These are phyloP conservation scores for Petrocephalus schoutedeni DNA, from an alignment of 2,797 vertebrate species.

Conservation along the genomic window DNA sequence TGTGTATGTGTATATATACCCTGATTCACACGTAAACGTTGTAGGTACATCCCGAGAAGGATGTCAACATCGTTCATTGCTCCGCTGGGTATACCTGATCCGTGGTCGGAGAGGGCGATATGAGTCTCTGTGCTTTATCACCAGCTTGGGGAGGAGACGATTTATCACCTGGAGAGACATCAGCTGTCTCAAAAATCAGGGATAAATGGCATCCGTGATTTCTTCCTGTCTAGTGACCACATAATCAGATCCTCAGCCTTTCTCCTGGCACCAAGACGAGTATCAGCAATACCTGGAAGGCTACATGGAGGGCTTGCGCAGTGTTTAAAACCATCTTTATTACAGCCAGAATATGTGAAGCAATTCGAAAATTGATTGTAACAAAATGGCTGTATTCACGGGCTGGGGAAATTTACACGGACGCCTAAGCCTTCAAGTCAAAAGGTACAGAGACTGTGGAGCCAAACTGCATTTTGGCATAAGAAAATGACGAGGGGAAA, in stretches of 20 bases:
- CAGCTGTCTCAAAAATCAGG: slow-evolving; percentile 15
- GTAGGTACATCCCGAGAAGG: neutral
- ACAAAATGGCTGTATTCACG: neutral
- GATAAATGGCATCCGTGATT: slow-evolving; percentile 11
- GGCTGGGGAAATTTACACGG: neutral
- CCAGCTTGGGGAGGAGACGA: slow-evolving; percentile 27
- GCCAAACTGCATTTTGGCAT: neutral
- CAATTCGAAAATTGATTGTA: slow-evolving; percentile 17
- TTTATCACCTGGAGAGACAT: slow-evolving; percentile 27
- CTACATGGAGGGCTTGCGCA: neutral
- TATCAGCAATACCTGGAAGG: neutral
- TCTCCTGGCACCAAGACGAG: neutral
- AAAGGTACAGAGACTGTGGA: neutral
- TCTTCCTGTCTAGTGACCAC: neutral
- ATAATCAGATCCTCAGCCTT: neutral
- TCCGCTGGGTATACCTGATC: slow-evolving; percentile 38
- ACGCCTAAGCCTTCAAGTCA: slow-evolving; percentile 2
- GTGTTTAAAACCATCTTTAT: neutral
- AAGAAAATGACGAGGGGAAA: neutral
- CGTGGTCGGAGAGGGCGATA: slow-evolving; percentile 11
- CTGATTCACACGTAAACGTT: neutral
- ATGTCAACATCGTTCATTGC: slow-evolving; percentile 39
- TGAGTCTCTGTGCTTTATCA: slow-evolving; percentile 37
- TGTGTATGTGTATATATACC: neutral
- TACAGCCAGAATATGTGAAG: neutral